Base-by-base conservation (phyloP, 2,797 vertebrate species). In the Sphenopsis melanotis region DNA sequence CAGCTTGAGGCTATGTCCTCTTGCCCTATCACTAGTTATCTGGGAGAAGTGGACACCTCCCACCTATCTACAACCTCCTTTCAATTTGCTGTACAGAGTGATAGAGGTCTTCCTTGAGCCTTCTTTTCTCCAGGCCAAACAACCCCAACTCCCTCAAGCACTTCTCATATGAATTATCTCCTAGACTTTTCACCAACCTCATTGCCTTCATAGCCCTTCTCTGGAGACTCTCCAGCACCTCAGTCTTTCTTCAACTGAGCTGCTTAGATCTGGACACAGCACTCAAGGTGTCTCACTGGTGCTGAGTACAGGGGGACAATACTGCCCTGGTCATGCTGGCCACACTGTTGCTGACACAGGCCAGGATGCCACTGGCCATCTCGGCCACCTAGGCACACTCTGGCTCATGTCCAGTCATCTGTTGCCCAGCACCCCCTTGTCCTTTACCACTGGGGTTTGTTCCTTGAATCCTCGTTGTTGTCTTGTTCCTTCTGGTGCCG, bases 291-390 rank as follows among this genome's bases (percentile, higher is more conserved):
- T n/a, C 57, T 70, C 44, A 52, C 4, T 8, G 52, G 37, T 39
- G 44, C 21, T 1, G 1, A 70, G 37, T 16, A 27, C 29, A 50
- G 37, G 1, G 4, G 23, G 8, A 39, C 5, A 30, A 15, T 39
- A 15, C 50, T 39, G 12, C 15, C 29, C 42, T 57, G n/a, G 0
- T 30, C 20, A 0, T 57, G 17, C 42, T 64, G 64, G 17, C 9
- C 50, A 23, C 24, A 8, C 16, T 50, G 17, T 9, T 63, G 24
- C 20, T 70, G 29, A 46, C 7, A 21, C 4, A 39, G 30, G 15
- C 18, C n/a, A 41, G 29, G 30, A 50, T 57, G 21, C 2, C 20
- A 16, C 1, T 50, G 32, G 24, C 37, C n/a, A 26, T 34, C 29
- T 46, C 39, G 24, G 18, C n/a, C 26, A 20, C 30, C 24, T 23